Conservation (phyloP, 2,113 vertebrate species). For the Forbesichthys agassizii region DNA sequence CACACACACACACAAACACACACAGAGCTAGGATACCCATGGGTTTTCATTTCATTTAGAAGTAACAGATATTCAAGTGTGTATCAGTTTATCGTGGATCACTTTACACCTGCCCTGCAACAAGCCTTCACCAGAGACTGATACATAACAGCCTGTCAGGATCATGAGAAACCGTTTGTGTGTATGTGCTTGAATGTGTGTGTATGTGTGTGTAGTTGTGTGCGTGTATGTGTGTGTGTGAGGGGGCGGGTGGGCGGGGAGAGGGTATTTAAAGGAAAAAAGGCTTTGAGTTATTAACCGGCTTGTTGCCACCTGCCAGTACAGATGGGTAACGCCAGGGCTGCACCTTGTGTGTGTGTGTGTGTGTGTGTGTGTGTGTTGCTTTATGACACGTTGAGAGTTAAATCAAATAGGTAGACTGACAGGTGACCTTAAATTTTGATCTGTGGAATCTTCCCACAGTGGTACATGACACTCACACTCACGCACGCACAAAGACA, state of each 20-base stretch:
- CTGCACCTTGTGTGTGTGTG: conserved; percentile 36
- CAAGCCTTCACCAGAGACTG: background rate
- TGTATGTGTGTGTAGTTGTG: background rate
- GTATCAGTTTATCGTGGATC: background rate
- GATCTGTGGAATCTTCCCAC: conserved; percentile 57
- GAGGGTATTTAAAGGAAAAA: conserved; percentile 20
- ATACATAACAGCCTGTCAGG: background rate
- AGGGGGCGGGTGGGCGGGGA: background rate
- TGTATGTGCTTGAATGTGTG: background rate
- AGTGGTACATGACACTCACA: conserved; percentile 26
- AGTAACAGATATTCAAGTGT: conserved; percentile 14
- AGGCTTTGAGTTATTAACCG: conserved; percentile 49
- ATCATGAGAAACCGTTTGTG: background rate
- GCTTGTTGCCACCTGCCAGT: conserved; percentile 68
- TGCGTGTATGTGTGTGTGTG: background rate
- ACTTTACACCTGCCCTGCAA: conserved; percentile 5
- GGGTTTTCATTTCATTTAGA: background rate
- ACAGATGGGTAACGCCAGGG: conserved; percentile 37
- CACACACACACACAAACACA: background rate
- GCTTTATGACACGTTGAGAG: conserved; percentile 11
- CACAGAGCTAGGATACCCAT: background rate
- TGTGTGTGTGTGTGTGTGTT: conserved; percentile 27
- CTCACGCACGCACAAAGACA: conserved; percentile 11
- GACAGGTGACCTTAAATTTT: conserved; percentile 53
- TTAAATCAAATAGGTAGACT: conserved; percentile 41